Base-by-base conservation (phyloP, 2,888 invertebrate genomes). In the Napeogenes sylphis region DNA sequence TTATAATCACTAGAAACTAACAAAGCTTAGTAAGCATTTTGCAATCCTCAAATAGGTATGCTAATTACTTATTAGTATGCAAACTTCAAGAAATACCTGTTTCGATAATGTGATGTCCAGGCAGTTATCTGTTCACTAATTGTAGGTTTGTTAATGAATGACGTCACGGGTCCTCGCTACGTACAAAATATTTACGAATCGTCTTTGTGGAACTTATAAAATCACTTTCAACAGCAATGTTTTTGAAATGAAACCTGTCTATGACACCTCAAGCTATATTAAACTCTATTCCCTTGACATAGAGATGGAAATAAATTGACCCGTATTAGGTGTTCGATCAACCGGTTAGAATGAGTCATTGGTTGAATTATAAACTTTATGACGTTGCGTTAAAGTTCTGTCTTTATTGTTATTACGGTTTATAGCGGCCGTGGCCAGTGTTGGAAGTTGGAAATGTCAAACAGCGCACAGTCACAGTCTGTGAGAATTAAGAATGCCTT, bases 401-500 rank as follows among this genome's bases (percentile, higher is more conserved):
- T 69, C 68, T 68, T 12, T 14, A 61, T 58, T 67, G 59, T 10
- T 3, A 30, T 8, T 1, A 21, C 45, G 35, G 55, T 56, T 60
- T 70, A 73, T 66, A 70, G 71, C 70, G 68, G 66, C 68, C 72
- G 75, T 70, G 70, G 73, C 72, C 74, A 77, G 75, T 75, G 77
- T 70, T 63, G 68, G 63, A 75, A 81, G 77, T 70, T 63, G 68
- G 63, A 75, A 81, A 81, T 80, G 78, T 81, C 80, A 82, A 73
- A 74, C 68, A 65, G 55, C 71, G 68, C 74, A n/a, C n/a, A n/a
- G n/a, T n/a, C n/a, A n/a, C n/a, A 74, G 76, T 73, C 68, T 64
- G 75, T 67, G 71, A 71, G 73, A 73, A 75, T 75, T 67, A 71
- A 71, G 73, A 73, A 75, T 75, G n/a, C n/a, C n/a, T n/a, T n/a